Conservation (phyloP, 2,113 vertebrate genomes). For the Rhagologus leucostigma region DNA sequence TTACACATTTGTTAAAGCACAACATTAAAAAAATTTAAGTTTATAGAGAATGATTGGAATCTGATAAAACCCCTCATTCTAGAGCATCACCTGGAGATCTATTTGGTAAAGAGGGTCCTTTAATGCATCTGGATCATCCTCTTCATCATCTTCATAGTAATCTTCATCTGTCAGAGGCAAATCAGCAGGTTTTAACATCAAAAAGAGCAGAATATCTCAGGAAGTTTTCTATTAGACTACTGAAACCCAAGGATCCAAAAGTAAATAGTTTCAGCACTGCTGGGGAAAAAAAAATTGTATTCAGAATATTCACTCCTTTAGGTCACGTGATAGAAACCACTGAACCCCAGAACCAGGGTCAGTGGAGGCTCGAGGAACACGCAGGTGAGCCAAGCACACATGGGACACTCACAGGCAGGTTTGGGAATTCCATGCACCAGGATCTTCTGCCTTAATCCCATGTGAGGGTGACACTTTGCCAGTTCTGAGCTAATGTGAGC, state of each 20-base stretch:
- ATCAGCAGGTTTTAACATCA: neutral
- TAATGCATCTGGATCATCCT: constrained; percentile 94
- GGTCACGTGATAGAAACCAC: neutral
- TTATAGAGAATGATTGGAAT: neutral
- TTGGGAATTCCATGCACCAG: neutral
- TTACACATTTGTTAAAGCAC: neutral
- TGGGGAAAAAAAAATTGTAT: neutral
- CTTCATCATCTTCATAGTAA: constrained; percentile 97
- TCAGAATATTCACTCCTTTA: neutral
- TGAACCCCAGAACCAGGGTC: neutral
- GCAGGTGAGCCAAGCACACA: neutral
- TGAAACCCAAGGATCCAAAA: neutral
- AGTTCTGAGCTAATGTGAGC: neutral
- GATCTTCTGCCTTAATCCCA: neutral
- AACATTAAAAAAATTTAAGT: neutral
- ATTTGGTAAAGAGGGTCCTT: constrained; percentile 97
- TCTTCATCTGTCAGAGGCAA: constrained; percentile 86
- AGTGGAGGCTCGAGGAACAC: neutral
- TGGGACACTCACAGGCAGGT: neutral
- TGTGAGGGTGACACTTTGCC: neutral
- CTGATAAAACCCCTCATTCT: neutral
- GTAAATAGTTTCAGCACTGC: neutral
- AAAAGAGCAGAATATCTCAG: neutral
- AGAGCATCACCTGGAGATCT: constrained; percentile 84
- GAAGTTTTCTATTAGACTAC: neutral